Base-by-base conservation (phyloP, 2,888 invertebrate genomes). In the Philereme vetulata region DNA sequence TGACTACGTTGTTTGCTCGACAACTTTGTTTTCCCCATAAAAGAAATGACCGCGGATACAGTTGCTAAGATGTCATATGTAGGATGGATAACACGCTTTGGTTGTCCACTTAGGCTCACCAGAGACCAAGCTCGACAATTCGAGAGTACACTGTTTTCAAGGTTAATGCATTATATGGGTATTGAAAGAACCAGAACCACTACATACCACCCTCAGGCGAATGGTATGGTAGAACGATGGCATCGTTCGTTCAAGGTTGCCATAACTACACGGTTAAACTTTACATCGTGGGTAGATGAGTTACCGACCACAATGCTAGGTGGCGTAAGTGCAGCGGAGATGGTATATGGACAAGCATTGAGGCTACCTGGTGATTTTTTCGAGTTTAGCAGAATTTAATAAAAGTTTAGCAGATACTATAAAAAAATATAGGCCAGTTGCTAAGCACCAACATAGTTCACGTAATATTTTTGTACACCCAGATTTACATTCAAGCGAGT, bases 81-180 rank as follows among this genome's bases (percentile, higher is more conserved):
- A 4, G 42, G 40, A 5, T 55, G 46, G 46, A 53, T 46, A 46
- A 6, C 21, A 0, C 10, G 53, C 4, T 53, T 53, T 38, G 53
- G 53, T n/a, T 53, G 53, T 46, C 53, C 53, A 11, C 4, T 36
- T 2, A 53, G 7, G 46, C 21, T 44, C 7, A 44, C 11, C 9
- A 44, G 44, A 4, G 10, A 44, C 21, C 44, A 44, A 7, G 4
- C 11, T 4, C 44, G 11, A 9, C 44, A 44, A 4, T 44, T 44
- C 9, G 3, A 44, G 11, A 5, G 44, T 21, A 11, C 10, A 11
- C 11, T 44, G 11, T 44, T 11, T 4, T 44, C 10, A 1, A 10
- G 44, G 11, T 7, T 44, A 44, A 10, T 44, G 44, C 10, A 44
- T 11, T 42, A 42, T n/a, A 42, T 5, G 42, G 42, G 42, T 10